Evolutionary conservation across 2,113 vertebrate genomes (phyloP).

Genomic region (Calyptommatus sinebrachiatus): DNA sequence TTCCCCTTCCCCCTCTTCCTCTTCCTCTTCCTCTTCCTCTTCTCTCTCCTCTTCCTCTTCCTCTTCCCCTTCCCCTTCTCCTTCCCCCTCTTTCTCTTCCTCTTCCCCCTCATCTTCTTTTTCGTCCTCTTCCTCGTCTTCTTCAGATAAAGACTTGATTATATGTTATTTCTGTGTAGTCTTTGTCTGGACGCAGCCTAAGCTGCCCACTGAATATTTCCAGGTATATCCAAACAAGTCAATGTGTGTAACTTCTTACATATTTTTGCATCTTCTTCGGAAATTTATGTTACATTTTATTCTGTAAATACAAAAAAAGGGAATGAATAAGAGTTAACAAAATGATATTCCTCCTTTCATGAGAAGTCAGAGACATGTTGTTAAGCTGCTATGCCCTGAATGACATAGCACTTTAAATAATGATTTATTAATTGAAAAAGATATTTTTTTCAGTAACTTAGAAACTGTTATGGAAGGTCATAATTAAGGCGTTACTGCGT

Average conservation of each 20-base stretch:
- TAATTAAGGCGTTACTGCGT: constrained; percentile 58
- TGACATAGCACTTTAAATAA: constrained; percentile 35
- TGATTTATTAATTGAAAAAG: constrained; percentile 51
- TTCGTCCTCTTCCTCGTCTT: too few relatives aligned
- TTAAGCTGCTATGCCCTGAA: constrained; percentile 35
- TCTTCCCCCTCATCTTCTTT: too few relatives aligned
- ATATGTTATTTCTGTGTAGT: too few relatives aligned
- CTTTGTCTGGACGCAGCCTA: too few relatives aligned
- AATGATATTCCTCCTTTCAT: constrained; percentile 40
- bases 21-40: too few relatives aligned
- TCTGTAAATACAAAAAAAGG: constrained; percentile 24
- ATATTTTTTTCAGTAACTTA: constrained; percentile 52
- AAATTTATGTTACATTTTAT: constrained; percentile 44
- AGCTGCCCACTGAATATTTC: too few relatives aligned
- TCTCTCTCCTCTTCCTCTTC: too few relatives aligned
- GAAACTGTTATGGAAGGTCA: constrained; percentile 50
- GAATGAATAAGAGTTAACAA: constrained; percentile 47
- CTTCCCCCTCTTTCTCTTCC: too few relatives aligned
- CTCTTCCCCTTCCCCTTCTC: too few relatives aligned
- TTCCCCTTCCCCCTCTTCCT: too few relatives aligned
- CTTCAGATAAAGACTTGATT: too few relatives aligned
- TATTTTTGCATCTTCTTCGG: constrained; percentile 40
- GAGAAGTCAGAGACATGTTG: constrained; percentile 46
- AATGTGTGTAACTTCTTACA: constrained; percentile 29
- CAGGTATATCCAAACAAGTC: background rate